Evolutionary conservation across 2,888 invertebrate genomes (phyloP).

Genomic region (Dicranocentrus wangi): DNA sequence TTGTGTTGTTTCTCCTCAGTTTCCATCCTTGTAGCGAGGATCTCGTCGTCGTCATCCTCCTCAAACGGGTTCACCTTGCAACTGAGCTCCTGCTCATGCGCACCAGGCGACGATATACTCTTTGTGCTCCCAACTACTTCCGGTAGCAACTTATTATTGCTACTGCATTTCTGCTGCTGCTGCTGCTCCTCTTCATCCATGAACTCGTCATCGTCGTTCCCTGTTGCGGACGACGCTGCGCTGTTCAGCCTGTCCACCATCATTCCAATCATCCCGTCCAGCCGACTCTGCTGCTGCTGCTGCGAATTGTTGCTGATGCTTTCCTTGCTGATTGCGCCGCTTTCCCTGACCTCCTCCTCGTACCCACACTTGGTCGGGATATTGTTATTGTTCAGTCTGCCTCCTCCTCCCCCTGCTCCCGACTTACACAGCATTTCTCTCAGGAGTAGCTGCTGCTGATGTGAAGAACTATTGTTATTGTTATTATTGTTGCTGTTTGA

Average conservation of each 20-base stretch:
- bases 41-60: conserved; percentile 11
- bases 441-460: conserved; percentile 52
- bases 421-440: conserved; percentile 75
- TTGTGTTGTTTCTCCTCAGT: too few relatives aligned
- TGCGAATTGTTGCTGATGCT: conserved; percentile 3
- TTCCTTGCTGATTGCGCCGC: too few relatives aligned
- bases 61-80: conserved; percentile 1
- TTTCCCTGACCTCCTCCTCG: conserved; percentile 34
- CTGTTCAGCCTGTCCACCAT: conserved; percentile 40
- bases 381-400: conserved; percentile 56
- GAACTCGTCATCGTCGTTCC: conserved; percentile 41
- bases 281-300: not conserved
- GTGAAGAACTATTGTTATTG: conserved; percentile 20
- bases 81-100: conserved; percentile 7
- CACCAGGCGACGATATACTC: not conserved
- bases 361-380: conserved; percentile 56
- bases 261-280: conserved; percentile 25
- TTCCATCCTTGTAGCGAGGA: not conserved
- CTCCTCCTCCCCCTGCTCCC: not conserved
- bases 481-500: conserved; percentile 30
- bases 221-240: conserved; percentile 24
- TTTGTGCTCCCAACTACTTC: conserved; percentile 41
- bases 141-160: conserved; percentile 56
- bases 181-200: conserved; percentile 71
- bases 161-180: too few relatives aligned